Base-by-base conservation (phyloP, 2,113 vertebrate genomes). In the Odontesthes bonariensis region DNA sequence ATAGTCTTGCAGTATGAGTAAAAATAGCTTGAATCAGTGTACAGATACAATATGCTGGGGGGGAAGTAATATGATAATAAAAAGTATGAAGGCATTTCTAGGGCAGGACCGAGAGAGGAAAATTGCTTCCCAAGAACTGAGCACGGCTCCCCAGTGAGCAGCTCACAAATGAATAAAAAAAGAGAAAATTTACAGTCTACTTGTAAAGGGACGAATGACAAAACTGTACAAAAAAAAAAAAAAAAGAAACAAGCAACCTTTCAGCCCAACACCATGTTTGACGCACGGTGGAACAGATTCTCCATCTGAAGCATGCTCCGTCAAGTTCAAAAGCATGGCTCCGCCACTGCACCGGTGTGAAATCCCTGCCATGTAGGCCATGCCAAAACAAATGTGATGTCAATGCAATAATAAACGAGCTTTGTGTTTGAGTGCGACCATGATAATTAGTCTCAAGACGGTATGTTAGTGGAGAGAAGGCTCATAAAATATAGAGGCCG, bases 401-500 rank as follows among this genome's bases (percentile, higher is more conserved):
- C 89, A 84, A 76, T 62, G 86, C 84, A 73, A 85, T 92, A 91
- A 92, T 89, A 76, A 92, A 90, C 67, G 66, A 88, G 87, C 86
- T 85, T 90, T 86, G 90, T 89, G 88, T 92, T 87, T 87, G 89
- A 89, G 88, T 80, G 86, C 79, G 56, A 87, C 90, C 80, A 71
- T 80, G 86, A 89, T 93, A 93, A 93, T 93, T 93, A 92, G 89
- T 92, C 91, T 92, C 87, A 83, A 86, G 89, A 91, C 75, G 79
- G 73, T 85, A 79, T 76, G 84, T 92, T 89, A 79, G 89, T 75
- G 27, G 82, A 82, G 83, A 82, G 85, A 89, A 81, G 83, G 86
- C 88, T 92, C 89, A 86, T 92, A 81, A 92, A 92, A 89, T 87
- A 92, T 91, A 83, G 81, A 92, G 84, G 88, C 91, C 83, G 73